phyloP scores from a whole-genome alignment of 2,113 vertebrate genomes.

The Aramus guarauna region DNA sequence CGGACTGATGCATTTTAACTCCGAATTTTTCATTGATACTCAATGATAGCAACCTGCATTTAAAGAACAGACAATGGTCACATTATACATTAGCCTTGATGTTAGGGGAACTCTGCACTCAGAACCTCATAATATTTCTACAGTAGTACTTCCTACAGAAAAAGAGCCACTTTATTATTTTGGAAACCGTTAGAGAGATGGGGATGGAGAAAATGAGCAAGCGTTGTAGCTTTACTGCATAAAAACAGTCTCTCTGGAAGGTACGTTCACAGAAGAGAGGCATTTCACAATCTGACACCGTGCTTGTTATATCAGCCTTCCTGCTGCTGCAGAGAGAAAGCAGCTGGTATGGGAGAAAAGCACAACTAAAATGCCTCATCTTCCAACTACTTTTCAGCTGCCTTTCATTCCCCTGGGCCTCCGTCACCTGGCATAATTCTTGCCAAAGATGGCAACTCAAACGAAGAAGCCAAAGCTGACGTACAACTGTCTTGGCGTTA shows the following conservation, averaged over 20 bases:
- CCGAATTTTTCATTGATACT: neutral
- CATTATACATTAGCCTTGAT: fast-evolving
- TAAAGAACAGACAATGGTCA: neutral
- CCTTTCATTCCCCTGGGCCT: neutral
- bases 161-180: neutral
- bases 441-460: neutral
- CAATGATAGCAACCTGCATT: fast-evolving
- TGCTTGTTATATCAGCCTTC: neutral
- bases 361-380: neutral
- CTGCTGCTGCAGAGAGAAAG: neutral
- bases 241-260: neutral
- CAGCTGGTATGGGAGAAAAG: neutral
- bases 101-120: neutral
- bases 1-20: neutral
- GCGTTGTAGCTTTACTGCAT: neutral
- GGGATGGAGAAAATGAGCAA: neutral
- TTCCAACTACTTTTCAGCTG: neutral
- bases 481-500: neutral
- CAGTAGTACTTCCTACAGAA: neutral
- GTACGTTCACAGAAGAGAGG: neutral
- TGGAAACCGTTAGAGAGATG: neutral
- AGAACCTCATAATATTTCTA: neutral
- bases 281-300: neutral
- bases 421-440: neutral
- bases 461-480: neutral